Conservation (phyloP, 2,888 invertebrate species). For the Chrysopilus asiliformis region DNA sequence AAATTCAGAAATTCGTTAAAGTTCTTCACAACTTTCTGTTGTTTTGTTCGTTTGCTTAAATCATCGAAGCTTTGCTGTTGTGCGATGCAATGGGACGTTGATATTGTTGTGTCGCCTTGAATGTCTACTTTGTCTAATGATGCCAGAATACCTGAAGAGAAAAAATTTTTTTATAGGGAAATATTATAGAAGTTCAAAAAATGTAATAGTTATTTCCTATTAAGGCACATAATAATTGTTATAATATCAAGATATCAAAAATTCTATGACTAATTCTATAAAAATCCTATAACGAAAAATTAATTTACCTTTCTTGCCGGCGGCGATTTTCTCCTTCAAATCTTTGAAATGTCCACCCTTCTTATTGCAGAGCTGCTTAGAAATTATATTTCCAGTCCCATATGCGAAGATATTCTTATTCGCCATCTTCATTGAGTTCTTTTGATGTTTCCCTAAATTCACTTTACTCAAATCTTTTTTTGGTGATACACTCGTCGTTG, state of each 20-base stretch:
- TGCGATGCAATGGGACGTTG: not conserved
- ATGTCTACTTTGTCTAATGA: conserved; percentile 45
- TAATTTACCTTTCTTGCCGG: conserved; percentile 36
- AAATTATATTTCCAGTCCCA: conserved; percentile 21
- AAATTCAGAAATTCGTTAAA: conserved; percentile 74
- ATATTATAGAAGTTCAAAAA: not conserved
- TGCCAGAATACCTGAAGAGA: conserved; percentile 36
- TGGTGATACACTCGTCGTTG: conserved; percentile 6
- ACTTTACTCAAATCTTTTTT: conserved; percentile 2
- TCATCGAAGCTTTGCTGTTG: not conserved
- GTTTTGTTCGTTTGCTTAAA: conserved; percentile 18
- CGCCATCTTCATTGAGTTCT: conserved; percentile 22
- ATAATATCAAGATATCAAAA: too few species aligned
- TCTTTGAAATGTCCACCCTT: conserved; percentile 41
- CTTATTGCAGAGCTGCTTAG: conserved; percentile 26
- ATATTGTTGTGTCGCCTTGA: conserved; percentile 32
- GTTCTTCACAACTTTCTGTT: conserved; percentile 53
- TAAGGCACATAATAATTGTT: too few species aligned
- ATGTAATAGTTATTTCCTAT: too few species aligned
- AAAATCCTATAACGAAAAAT: too few species aligned
- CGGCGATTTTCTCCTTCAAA: conserved; percentile 41
- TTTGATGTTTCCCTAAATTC: conserved; percentile 10
- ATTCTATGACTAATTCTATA: too few species aligned
- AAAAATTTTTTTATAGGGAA: not conserved
- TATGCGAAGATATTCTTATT: conserved; percentile 25